Percentiles rank a stretch among this genome's conserved stretches.
Conservation (phyloP, 2,113 vertebrate species). For the Chrysochloris asiatica region DNA sequence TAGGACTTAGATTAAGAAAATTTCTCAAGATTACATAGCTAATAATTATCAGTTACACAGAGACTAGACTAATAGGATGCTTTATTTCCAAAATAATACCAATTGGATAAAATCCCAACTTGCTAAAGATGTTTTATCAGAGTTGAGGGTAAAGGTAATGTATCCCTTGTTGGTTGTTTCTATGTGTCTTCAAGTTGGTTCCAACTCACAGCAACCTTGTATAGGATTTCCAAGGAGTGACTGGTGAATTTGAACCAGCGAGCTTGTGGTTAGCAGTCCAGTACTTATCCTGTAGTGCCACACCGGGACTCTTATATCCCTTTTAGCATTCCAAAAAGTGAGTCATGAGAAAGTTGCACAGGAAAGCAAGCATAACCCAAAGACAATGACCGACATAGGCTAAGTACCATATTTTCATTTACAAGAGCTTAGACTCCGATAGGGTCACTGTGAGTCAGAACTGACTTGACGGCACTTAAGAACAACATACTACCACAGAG, state of each 20-base stretch:
- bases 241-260: too few relatives aligned
- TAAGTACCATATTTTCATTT: not conserved
- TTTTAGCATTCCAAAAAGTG: not conserved
- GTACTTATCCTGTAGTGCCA: too few relatives aligned
- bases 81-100: conserved; percentile 17
- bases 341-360: not conserved
- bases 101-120: conserved; percentile 21
- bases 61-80: not conserved
- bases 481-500: not conserved
- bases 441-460: too few relatives aligned
- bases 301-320: too few relatives aligned
- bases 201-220: too few relatives aligned
- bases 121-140: not conserved
- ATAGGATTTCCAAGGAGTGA: too few relatives aligned
- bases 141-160: not conserved
- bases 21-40: not conserved
- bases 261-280: too few relatives aligned
- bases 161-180: too few relatives aligned
- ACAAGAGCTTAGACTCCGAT: too few relatives aligned
- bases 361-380: not conserved
- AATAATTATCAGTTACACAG: conserved; percentile 7
- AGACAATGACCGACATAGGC: not conserved
- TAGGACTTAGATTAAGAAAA: not conserved
- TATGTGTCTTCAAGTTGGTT: too few relatives aligned
- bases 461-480: too few relatives aligned